Evolutionary conservation across 2,797 vertebrate genomes (phyloP), one percentile per base, ranked within the genome.

Genomic region (Syngnathus acus): DNA sequence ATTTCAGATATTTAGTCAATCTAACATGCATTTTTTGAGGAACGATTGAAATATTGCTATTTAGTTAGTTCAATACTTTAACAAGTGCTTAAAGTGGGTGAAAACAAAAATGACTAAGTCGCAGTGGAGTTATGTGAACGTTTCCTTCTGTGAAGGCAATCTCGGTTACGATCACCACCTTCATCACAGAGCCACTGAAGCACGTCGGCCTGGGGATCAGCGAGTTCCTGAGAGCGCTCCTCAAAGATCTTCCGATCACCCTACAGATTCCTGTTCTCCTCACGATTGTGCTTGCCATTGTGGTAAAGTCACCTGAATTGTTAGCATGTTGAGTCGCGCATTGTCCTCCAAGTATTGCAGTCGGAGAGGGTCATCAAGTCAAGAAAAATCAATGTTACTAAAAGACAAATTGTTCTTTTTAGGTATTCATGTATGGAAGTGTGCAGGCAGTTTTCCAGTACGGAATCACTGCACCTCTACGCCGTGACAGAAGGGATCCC

Each of bases 151-250:
- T 72, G 74, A 65, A 99, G 97, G 95, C 93, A 0, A 62, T 99
- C 70, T 91, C 94, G 0, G 78, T 97, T 42, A 98, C 95, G 53
- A 83, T 97, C 73, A 94, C 93, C 58, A 94, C 91, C 74, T 93
- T 96, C 67, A 81, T 98, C 76, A 95, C 94, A 0, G 96, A 98
- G 65, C 95, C 95, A 0, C 67, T 98, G 77, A 97, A 97, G 79
- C 91, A 97, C 1, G 4, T 99, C 5, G 97, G 97, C 1, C 89
- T 97, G 82, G 95, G 94, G 7, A 87, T 92, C 43, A 93, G 94
- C 26, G 94, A 97, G 77, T 98, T 98, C 78, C 88, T 98, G 62
- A 89, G 79, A 76, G 95, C 93, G 0, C 90, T 98, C 58, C 93
- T 97, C 78, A 94, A 94, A 86, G 95, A 98, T 80, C 91, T 98